These are phyloP conservation scores for Colinus virginianus DNA, from an alignment of 2,113 vertebrate genomes.

Conservation along the genomic window DNA sequence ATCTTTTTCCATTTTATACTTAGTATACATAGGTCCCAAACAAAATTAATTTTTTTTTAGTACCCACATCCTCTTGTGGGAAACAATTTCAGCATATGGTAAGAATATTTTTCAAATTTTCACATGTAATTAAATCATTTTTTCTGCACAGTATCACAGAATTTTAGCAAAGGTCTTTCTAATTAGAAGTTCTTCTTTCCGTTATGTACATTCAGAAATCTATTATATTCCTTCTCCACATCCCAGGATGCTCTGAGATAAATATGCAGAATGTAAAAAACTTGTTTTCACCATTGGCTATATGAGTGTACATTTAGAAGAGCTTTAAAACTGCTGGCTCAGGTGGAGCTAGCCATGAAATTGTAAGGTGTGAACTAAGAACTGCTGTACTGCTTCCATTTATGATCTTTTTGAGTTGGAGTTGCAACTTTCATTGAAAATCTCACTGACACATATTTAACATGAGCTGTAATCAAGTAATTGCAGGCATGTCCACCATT, in stretches of 20 bases:
- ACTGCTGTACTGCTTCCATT: background rate
- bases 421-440: background rate
- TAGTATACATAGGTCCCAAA: rapidly evolving
- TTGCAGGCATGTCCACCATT: background rate
- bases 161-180: background rate
- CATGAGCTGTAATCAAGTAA: rapidly evolving
- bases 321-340: background rate
- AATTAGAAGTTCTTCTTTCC: background rate
- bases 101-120: background rate
- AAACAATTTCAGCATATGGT: background rate
- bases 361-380: background rate
- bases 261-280: background rate
- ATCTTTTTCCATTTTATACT: background rate
- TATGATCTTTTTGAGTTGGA: background rate
- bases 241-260: background rate
- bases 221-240: background rate
- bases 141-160: background rate
- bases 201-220: background rate
- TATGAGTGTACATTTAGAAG: background rate
- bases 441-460: background rate
- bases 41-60: background rate
- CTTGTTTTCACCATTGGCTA: background rate
- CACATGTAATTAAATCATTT: background rate
- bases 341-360: background rate
- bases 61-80: background rate